These are phyloP conservation scores for Thymallus thymallus DNA, from an alignment of 2,113 vertebrate genomes.

Conservation along the genomic window DNA sequence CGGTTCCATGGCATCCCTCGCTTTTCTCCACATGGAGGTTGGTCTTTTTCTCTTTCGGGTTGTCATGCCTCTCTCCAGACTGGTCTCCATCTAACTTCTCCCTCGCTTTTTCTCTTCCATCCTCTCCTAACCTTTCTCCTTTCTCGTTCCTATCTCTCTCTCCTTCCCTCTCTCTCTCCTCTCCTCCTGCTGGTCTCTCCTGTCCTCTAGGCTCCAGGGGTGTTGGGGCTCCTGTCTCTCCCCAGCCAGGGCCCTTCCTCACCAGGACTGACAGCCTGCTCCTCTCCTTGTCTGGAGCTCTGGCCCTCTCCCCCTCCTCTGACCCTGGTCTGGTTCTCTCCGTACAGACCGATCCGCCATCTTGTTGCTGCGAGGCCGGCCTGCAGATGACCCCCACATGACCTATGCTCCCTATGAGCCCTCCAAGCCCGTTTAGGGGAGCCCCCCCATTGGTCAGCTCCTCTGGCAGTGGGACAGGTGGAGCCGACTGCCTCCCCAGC, in stretches of 20 bases:
- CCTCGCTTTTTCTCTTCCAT: conserved; percentile 8
- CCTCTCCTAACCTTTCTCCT: neutral
- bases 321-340: conserved; percentile 47
- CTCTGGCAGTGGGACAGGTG: neutral
- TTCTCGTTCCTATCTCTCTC: neutral
- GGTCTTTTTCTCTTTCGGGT: neutral
- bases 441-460: conserved; percentile 58
- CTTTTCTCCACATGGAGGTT: neutral
- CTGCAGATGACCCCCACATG: conserved; percentile 68
- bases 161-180: neutral
- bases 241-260: conserved; percentile 38
- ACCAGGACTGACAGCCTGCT: conserved; percentile 65
- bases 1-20: neutral
- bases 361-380: conserved; percentile 18
- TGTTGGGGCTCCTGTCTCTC: neutral
- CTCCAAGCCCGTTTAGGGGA: conserved; percentile 50
- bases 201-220: neutral
- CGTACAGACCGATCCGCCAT: neutral
- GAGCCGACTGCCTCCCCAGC: conserved; percentile 24
- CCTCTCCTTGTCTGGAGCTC: conserved; percentile 30
- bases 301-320: neutral
- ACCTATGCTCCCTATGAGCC: conserved; percentile 49
- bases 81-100: neutral
- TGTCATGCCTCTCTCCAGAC: neutral
- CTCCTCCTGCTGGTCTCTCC: conserved; percentile 2